Percentiles rank a stretch among this genome's conserved stretches.
Evolutionary conservation across 2,888 invertebrate species (phyloP).

Genomic region (Globia sparganii): DNA sequence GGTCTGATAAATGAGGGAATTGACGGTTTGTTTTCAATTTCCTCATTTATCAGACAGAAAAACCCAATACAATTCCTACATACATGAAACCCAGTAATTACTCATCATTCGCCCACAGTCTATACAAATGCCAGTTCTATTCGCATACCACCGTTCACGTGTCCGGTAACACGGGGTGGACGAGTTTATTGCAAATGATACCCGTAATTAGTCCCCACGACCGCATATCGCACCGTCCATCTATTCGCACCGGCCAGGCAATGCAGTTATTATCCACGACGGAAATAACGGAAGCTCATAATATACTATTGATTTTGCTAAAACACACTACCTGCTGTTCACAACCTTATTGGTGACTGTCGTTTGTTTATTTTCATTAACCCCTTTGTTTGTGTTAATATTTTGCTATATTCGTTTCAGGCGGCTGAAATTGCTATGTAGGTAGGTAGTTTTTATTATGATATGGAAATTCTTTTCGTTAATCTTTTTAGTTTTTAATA

Average conservation of each 20-base stretch:
- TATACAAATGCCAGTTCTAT: constrained; percentile 46
- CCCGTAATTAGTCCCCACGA: constrained; percentile 84
- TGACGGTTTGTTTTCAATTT: too few species aligned
- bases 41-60: constrained; percentile 36
- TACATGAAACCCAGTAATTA: constrained; percentile 50
- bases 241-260: constrained; percentile 78
- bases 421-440: background rate
- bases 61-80: constrained; percentile 38
- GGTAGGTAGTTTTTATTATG: background rate
- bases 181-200: constrained; percentile 88
- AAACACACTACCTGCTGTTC: constrained; percentile 66
- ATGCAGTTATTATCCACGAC: constrained; percentile 76
- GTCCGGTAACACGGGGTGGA: constrained; percentile 67
- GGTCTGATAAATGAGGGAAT: too few species aligned
- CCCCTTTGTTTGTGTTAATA: constrained; percentile 54
- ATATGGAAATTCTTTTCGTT: background rate
- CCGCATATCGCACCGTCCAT: constrained; percentile 82
- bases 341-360: constrained; percentile 67
- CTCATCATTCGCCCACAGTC: constrained; percentile 33
- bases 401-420: constrained; percentile 24
- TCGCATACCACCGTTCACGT: constrained; percentile 55
- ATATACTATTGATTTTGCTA: constrained; percentile 85
- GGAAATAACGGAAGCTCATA: constrained; percentile 82
- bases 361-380: constrained; percentile 56
- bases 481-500: background rate